These are phyloP conservation scores for Sarcophaga carnaria DNA, from an alignment of 2,888 invertebrate genomes.

Conservation along the genomic window DNA sequence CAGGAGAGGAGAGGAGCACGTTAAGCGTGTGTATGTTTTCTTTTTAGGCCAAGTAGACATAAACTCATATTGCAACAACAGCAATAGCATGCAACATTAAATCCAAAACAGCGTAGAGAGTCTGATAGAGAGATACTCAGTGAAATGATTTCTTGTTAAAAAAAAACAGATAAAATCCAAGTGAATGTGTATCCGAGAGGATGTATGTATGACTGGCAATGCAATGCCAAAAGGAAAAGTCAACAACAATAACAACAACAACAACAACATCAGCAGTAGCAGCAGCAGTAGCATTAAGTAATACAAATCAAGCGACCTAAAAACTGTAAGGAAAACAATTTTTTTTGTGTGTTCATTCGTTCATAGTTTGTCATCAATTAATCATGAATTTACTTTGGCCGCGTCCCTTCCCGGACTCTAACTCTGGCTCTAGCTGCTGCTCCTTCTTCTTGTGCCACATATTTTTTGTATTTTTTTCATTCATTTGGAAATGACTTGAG, in stretches of 20 bases:
- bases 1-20: background rate
- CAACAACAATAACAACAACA: background rate
- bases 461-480: too few species aligned
- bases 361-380: constrained; percentile 62
- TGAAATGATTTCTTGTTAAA: background rate
- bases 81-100: background rate
- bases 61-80: constrained; percentile 47
- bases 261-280: background rate
- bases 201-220: background rate
- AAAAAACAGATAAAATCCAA: background rate
- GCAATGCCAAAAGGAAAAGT: constrained; percentile 28
- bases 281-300: constrained; percentile 36
- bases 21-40: background rate
- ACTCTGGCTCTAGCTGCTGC: too few species aligned
- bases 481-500: too few species aligned
- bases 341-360: too few species aligned
- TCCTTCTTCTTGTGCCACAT: too few species aligned
- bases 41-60: constrained; percentile 65
- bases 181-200: background rate
- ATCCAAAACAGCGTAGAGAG: too few species aligned
- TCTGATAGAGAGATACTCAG: too few species aligned
- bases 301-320: constrained; percentile 62
- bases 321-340: constrained; percentile 39
- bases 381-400: constrained; percentile 62
- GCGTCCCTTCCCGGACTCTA: too few species aligned